Base-by-base conservation (phyloP, 2,113 vertebrate species). In the Nothocercus nigrocapillus region DNA sequence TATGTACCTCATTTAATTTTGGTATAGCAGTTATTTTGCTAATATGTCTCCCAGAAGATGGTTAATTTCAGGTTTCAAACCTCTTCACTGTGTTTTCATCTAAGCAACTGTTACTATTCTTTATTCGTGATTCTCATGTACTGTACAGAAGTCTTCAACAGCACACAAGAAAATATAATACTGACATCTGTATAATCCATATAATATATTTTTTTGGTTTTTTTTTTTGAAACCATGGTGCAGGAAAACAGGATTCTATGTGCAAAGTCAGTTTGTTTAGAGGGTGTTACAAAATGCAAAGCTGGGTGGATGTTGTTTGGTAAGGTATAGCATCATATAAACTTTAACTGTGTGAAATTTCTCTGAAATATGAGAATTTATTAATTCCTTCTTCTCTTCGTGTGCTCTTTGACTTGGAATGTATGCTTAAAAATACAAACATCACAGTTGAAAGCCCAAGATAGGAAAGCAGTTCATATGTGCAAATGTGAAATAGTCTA, bases 1-100 rank as follows among this genome's bases (percentile, higher is more conserved):
- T 73, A 44, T 18, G 0, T 2, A 0, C 32, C 68, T 4, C 0
- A 4, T 49, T 17, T 2, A 0, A 3, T 30, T 59, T 44, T 32
- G 9, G 1, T 64, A 0, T 0, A 38, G 47, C 53, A 54, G 17
- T 20, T 27, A 20, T 72, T 19, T 20, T 25, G 28, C 25, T 54
- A 30, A 28, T 54, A 54, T 53, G 34, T 53, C 47, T 51, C 24
- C 13, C 14, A 72, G n/a, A 27, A 51, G 34, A 72, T 34, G 16
- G 38, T 24, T 72, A 72, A 51, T 25, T 72, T 18, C 47, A 53
- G 18, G 12, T 27, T 18, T 72, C 34, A 53, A 5, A 72, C n/a
- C 16, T 27, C 47, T 49, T 25, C 49, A 27, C 24, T 70, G n/a
- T 34, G 17, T 72, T 72, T 36, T 72, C 47, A 53, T 53, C 25